Evolutionary conservation across 2,888 invertebrate genomes (phyloP).

Genomic region (Laothoe populi): DNA sequence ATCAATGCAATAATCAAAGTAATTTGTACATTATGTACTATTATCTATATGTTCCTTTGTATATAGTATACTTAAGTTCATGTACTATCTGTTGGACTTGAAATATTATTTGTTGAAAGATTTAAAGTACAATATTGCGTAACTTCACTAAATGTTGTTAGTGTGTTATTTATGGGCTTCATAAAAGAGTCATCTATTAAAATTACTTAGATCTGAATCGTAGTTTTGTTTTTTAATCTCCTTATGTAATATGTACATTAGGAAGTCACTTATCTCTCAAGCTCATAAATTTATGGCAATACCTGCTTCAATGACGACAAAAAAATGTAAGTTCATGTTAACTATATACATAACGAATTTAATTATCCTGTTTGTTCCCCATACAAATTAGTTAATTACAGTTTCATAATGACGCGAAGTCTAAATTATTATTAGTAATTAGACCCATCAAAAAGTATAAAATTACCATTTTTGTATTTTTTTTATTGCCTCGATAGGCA

Average conservation of each 20-base stretch:
- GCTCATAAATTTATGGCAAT: too few species aligned
- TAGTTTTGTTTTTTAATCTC: slow-evolving; percentile 50
- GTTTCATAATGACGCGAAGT: too few species aligned
- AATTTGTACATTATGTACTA: slow-evolving; percentile 58
- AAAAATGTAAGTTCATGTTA: too few species aligned
- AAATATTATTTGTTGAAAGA: slow-evolving; percentile 36
- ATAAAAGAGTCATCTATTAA: slow-evolving; percentile 60
- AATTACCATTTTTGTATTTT: too few species aligned
- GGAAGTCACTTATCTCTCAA: background rate
- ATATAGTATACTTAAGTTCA: slow-evolving; percentile 59
- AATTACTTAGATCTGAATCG: slow-evolving; percentile 70
- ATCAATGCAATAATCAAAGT: slow-evolving; percentile 39
- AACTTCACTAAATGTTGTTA: slow-evolving; percentile 37
- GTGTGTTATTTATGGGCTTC: slow-evolving; percentile 59
- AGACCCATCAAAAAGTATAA: too few species aligned
- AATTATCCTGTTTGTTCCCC: too few species aligned
- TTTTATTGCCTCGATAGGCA: too few species aligned
- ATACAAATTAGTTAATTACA: too few species aligned
- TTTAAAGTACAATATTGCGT: slow-evolving; percentile 55
- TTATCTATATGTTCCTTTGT: slow-evolving; percentile 60
- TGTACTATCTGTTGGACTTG: slow-evolving; percentile 38
- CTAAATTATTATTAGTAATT: too few species aligned
- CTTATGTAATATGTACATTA: background rate
- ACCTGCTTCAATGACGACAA: too few species aligned
- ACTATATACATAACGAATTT: too few species aligned